Evolutionary conservation across 2,113 vertebrate species (phyloP), one percentile per base, ranked within the genome.

Genomic region (Craseonycteris thonglongyai): DNA sequence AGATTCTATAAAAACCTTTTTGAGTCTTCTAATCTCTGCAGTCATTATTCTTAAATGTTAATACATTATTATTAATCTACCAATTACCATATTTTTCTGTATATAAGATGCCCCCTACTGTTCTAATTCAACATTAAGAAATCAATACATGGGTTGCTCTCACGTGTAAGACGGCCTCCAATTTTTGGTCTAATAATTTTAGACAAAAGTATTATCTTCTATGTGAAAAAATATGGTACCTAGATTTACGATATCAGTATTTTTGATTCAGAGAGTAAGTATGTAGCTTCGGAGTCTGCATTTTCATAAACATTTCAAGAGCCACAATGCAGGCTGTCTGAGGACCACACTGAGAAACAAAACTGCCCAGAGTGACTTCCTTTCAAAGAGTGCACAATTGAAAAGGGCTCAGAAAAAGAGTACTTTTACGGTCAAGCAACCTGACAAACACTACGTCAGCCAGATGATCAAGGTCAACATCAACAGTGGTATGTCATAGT

Each of bases 301-400:
- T 74, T 61, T 76, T 59, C 38, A 14, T 26, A 38, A 63, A 26
- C 40, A 47, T 35, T 40, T 66, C 10, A 38, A 45, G 15, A 1
- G 26, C 33, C 4, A 21, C 14, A 7, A 61, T 33, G 30, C 28
- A 24, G 18, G 12, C 24, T 65, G 24, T 40, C 42, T 90, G 81
- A 0, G 9, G n/a, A n/a, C 6, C 30, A 26, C 3, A 10, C 4
- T 11, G 11, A n/a, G 24, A n/a, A 74, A 45, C 6, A 30, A 5
- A 69, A 47, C 42, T 6, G 5, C 7, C 0, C 38, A 18, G 6
- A 24, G 13, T 18, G 40, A 54, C 51, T 58, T 40, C 40, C 8
- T 47, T 49, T 72, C 51, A 30, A 19, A 28, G 18, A 71, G 16
- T 2, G 7, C 11, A 16, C 5, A 24, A 30, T 51, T 2, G 18